phyloP scores from a whole-genome alignment of 2,888 invertebrate genomes.

The Apotomis capreana region DNA sequence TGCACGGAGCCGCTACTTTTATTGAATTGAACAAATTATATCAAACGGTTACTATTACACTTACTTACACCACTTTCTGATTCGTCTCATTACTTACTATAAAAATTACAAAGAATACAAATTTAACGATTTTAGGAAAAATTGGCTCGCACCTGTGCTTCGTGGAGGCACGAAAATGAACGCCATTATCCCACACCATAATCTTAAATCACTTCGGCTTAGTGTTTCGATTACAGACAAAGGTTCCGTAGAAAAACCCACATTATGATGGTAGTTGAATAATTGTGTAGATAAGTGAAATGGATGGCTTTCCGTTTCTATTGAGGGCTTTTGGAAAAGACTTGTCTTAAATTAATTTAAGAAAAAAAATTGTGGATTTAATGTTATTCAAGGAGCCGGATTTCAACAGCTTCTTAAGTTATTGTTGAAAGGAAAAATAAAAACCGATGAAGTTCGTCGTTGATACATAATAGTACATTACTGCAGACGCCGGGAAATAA shows the following conservation, averaged over 20 bases:
- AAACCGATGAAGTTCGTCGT: too few species aligned
- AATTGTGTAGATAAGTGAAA: slow-evolving; percentile 80
- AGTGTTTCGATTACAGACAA: slow-evolving; percentile 82
- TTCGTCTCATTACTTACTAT: slow-evolving; percentile 48
- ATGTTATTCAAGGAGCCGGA: background rate
- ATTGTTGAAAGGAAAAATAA: too few species aligned
- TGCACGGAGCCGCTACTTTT: too few species aligned
- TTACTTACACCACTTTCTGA: slow-evolving; percentile 16
- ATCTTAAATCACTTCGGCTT: slow-evolving; percentile 82
- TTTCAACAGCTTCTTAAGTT: slow-evolving; percentile 14
- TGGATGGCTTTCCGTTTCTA: slow-evolving; percentile 65
- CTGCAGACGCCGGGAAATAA: too few species aligned
- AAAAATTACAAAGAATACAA: slow-evolving; percentile 63
- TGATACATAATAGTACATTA: too few species aligned
- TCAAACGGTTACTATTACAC: too few species aligned
- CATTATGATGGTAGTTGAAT: slow-evolving; percentile 81
- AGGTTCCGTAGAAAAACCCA: slow-evolving; percentile 77
- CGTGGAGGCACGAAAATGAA: slow-evolving; percentile 72
- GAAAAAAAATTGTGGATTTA: background rate
- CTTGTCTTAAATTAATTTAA: slow-evolving; percentile 3
- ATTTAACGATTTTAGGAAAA: slow-evolving; percentile 73
- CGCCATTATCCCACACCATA: slow-evolving; percentile 80
- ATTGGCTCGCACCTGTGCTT: slow-evolving; percentile 73
- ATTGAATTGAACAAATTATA: too few species aligned
- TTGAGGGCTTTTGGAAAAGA: slow-evolving; percentile 13